Evolutionary conservation across 1,140 invertebrate genomes (phyloP).

Genomic region (Trinorchestia longiramus): DNA sequence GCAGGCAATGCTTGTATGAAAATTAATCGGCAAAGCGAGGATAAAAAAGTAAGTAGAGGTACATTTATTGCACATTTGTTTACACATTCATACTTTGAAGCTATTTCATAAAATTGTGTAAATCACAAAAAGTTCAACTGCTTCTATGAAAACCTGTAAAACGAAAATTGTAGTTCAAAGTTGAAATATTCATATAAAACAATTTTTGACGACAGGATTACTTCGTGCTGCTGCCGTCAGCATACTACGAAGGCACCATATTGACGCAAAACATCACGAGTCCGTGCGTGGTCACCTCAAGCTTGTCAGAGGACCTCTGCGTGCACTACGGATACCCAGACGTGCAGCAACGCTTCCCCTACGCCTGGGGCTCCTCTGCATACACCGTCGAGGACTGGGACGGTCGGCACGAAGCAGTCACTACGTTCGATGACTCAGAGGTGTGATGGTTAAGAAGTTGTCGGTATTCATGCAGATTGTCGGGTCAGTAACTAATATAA

Average conservation of each 20-base stretch:
- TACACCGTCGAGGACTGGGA: slow-evolving; percentile 74
- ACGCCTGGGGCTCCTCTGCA: slow-evolving; percentile 71
- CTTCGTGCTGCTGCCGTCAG: slow-evolving; percentile 92
- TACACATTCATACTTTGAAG: no score
- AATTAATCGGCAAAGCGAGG: no score
- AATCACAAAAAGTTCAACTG: not conserved
- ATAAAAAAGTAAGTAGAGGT: no score
- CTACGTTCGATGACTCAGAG: slow-evolving; percentile 75
- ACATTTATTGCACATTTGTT: no score
- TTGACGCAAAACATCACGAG: slow-evolving; percentile 85
- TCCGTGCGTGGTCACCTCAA: slow-evolving; percentile 77
- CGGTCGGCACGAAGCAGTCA: slow-evolving; percentile 70
- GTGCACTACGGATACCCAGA: slow-evolving; percentile 81
- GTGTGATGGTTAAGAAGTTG: slow-evolving; percentile 69
- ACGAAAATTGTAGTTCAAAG: not conserved
- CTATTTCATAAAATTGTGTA: not conserved
- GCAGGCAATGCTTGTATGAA: no score
- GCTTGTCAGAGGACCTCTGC: slow-evolving; percentile 69
- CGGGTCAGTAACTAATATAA: no score
- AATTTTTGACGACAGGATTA: slow-evolving; percentile 81
- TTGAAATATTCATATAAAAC: not conserved
- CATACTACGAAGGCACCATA: slow-evolving; percentile 94
- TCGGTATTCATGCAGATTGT: no score
- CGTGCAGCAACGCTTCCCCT: slow-evolving; percentile 71
- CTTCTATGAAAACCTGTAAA: not conserved